Evolutionary conservation across 2,888 invertebrate genomes (phyloP), one percentile per base, ranked within the genome.

Genomic region (Diaprepes abbreviatus): DNA sequence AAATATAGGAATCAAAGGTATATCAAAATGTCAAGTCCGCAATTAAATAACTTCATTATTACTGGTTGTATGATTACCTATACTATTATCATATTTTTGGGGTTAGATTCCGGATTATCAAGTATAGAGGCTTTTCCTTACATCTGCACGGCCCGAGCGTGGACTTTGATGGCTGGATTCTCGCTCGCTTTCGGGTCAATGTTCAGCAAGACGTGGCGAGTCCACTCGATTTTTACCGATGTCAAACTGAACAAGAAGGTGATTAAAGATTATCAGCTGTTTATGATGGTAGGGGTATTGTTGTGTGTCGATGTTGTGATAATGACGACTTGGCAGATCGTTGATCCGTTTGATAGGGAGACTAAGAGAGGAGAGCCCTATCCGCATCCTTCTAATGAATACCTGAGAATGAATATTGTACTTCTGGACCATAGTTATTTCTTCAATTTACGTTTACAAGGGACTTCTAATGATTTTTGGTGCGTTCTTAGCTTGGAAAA

Each of bases 151-250:
- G 97, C 98, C 19, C 87, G 98, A 68, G 96, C 97, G 1, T 98
- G 98, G 97, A 91, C 97, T 1, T 87, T 99, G 67, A 96, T 97
- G 92, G 93, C 98, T 3, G 98, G 98, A 0, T 99, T 99, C 85
- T 97, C 98, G 9, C 87, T 98, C 45, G 97, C 98, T 0, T 99
- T 99, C 81, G 98, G 98, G 0, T 96, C 98, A 40, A 99, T 99
- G 98, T 99, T 99, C 86, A 97, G 97, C 64, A 99, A 98, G 86
- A 99, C 98, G 0, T 99, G 98, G 98, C 87, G 98, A 21, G 98
- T 99, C 0, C 98, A 99, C 85, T 97, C 97, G 63, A 99, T 99
- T 79, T 99, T 99, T 84, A 98, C 98, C 3, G 98, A 99, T 83
- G 95, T 99, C 67, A 97, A 98, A 83, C 89, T 98, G 48, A 98